Evolutionary conservation across 2,888 invertebrate genomes (phyloP).

Genomic region (Nemoura dubitans): DNA sequence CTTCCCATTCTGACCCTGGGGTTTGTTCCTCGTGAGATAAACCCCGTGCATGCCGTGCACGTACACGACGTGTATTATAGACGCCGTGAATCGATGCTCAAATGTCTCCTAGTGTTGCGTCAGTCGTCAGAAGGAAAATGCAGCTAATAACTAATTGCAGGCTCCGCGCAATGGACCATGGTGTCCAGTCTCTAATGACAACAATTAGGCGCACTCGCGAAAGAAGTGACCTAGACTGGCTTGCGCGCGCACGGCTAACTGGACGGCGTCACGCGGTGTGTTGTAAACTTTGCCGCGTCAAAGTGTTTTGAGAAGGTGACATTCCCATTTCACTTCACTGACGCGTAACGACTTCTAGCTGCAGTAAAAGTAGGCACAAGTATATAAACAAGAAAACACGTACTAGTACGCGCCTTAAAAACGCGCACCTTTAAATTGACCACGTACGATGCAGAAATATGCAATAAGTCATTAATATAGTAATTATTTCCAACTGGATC

Average conservation of each 20-base stretch:
- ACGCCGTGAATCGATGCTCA: background rate
- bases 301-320: too few relatives aligned
- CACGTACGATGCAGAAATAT: too few relatives aligned
- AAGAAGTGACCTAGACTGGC: background rate
- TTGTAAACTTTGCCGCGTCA: too few relatives aligned
- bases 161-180: background rate
- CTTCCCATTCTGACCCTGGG: background rate
- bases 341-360: background rate
- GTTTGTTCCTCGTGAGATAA: background rate
- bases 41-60: too few relatives aligned
- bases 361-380: background rate
- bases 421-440: too few relatives aligned
- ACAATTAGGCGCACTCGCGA: background rate
- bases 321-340: background rate
- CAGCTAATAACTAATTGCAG: background rate
- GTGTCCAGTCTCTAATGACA: background rate
- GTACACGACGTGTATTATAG: too few relatives aligned
- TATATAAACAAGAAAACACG: background rate
- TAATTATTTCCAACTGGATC: too few relatives aligned
- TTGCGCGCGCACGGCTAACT: background rate
- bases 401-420: background rate
- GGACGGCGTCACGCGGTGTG: too few relatives aligned
- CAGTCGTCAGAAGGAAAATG: background rate
- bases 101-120: background rate
- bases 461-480: too few relatives aligned